Conservation (phyloP, 2,888 invertebrate genomes). For the Conops quadrifasciatus region DNA sequence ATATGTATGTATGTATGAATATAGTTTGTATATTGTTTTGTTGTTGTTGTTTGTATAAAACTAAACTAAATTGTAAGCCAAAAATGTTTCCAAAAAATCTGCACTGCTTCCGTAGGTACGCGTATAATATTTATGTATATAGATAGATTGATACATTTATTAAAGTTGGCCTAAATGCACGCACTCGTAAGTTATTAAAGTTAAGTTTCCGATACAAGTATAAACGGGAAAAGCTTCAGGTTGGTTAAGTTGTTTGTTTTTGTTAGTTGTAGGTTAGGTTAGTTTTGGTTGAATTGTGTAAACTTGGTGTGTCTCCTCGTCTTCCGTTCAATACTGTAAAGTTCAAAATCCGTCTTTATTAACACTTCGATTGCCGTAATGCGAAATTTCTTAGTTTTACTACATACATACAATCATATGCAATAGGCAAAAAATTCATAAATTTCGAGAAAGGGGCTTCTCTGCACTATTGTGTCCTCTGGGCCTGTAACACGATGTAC, state of each 20-base stretch:
- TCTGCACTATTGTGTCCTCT: too few species aligned
- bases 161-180: not conserved
- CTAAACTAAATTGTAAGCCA: constrained; percentile 32
- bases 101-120: not conserved
- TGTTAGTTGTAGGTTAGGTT: constrained; percentile 30
- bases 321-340: constrained; percentile 40
- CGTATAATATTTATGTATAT: too few species aligned
- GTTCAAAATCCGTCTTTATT: constrained; percentile 32
- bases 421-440: too few species aligned
- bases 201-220: not conserved
- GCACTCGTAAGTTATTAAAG: not conserved
- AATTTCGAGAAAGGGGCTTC: too few species aligned
- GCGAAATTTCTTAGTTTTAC: not conserved
- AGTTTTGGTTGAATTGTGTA: constrained; percentile 29
- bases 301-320: constrained; percentile 25
- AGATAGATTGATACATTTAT: not conserved
- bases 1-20: constrained; percentile 38
- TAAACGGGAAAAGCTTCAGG: constrained; percentile 19
- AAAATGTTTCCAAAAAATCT: constrained; percentile 31
- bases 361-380: constrained; percentile 30
- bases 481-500: too few species aligned
- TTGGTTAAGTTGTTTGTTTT: constrained; percentile 16
- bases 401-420: not conserved
- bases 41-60: constrained; percentile 35
- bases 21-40: constrained; percentile 44